Evolutionary conservation across 2,888 invertebrate species (phyloP), one percentile per base, ranked within the genome.

Genomic region (Plagodis pulveraria): DNA sequence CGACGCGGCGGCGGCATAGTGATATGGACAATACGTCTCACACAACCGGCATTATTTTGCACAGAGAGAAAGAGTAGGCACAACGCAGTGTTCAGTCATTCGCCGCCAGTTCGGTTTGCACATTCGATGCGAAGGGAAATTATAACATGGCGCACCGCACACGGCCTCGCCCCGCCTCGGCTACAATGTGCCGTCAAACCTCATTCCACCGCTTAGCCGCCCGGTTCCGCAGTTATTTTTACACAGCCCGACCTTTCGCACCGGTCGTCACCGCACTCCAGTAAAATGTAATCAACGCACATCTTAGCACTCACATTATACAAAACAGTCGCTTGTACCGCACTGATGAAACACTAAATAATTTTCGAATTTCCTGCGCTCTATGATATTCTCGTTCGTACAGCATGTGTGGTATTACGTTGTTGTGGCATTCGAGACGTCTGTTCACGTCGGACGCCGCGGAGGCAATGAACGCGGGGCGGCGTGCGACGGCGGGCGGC

Each of bases 381-480:
- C 57, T 56, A 55, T 50, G 49, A 46, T 53, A 54, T 47, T 52
- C 46, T 50, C 62, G 56, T 47, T 63, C 58, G 57, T 78, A 74
- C 22, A 43, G 43, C n/a, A 48, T 73, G 71, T 67, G 67, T 69
- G 65, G 71, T 67, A 65, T 69, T 68, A 69, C 59, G 63, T 67
- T 67, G 71, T 66, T 69, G 66, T 73, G 63, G 78, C 88, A 85
- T 87, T 79, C 81, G 72, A 71, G 66, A 73, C 89, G 85, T 81
- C 83, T 83, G 85, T 84, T 86, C 90, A 77, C 88, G 81, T 82
- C 90, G 90, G 90, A 89, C 84, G 94, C 94, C 94, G 93, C 94
- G 94, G 91, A 94, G 94, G 93, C 94, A 94, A 94, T 95, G 94
- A 94, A 94, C 94, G 94, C 93, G 93, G 93, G 89, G 91, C 89